These are phyloP conservation scores for Malurus melanocephalus DNA, from an alignment of 2,113 vertebrate species.

Conservation along the genomic window DNA sequence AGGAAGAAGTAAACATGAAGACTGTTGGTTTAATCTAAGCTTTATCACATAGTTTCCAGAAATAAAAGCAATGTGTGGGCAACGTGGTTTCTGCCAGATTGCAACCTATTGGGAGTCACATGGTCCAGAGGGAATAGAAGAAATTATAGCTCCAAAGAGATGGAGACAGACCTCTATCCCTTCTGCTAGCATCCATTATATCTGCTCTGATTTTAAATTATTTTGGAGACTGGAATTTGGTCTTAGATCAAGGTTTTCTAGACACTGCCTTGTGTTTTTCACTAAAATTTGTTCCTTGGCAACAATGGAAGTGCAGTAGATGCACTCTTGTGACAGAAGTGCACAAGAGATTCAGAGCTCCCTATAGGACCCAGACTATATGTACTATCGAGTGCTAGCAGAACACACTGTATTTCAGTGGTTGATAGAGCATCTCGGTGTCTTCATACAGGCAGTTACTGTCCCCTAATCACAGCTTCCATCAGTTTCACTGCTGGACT, in stretches of 20 bases:
- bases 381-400: background rate
- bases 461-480: background rate
- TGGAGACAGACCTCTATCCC: fast-evolving
- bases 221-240: background rate
- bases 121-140: background rate
- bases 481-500: background rate
- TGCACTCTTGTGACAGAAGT: background rate
- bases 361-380: background rate
- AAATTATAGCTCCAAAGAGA: background rate
- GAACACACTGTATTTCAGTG: background rate
- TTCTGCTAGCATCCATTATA: background rate
- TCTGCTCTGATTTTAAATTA: background rate
- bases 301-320: background rate
- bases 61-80: background rate
- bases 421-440: background rate
- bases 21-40: background rate
- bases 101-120: background rate
- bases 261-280: background rate
- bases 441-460: background rate
- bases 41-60: background rate
- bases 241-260: background rate
- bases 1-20: background rate
- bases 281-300: background rate
- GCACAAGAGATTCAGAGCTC: background rate
- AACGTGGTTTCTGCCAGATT: background rate